phyloP scores from a whole-genome alignment of 2,113 vertebrate species.

The Leptocoma aspasia region DNA sequence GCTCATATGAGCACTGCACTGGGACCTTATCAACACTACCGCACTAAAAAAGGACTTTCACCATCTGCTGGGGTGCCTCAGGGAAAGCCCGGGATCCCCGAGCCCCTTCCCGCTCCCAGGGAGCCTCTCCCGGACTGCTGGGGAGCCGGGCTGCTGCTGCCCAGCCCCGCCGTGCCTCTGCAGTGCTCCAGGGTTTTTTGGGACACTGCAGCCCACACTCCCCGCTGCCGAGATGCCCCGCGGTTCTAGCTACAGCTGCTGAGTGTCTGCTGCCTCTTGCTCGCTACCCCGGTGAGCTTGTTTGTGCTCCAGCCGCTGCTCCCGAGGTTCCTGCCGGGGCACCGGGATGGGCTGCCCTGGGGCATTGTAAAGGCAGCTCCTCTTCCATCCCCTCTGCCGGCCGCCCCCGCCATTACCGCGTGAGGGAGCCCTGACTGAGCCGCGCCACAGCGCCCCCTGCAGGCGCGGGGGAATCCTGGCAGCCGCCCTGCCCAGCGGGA shows the following conservation, averaged over 20 bases:
- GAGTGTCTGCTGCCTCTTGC: too few relatives aligned
- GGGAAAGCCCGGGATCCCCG: neutral
- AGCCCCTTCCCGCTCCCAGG: neutral
- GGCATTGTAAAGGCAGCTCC: too few relatives aligned
- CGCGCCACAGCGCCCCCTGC: neutral
- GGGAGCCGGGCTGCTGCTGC: neutral
- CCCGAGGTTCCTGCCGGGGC: too few relatives aligned
- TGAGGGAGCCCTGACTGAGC: too few relatives aligned
- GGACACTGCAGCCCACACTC: neutral
- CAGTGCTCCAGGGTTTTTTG: neutral
- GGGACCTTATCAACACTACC: neutral
- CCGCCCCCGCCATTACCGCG: neutral
- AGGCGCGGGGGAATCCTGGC: neutral
- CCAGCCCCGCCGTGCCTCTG: neutral
- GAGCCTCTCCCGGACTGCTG: neutral
- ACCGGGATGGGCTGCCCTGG: too few relatives aligned
- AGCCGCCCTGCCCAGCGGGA: neutral
- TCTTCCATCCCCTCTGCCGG: too few relatives aligned
- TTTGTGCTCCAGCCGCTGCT: too few relatives aligned
- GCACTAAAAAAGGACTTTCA: neutral
- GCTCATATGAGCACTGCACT: neutral
- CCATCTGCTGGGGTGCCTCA: neutral
- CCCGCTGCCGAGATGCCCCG: too few relatives aligned
- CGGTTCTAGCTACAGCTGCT: too few relatives aligned
- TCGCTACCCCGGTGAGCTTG: too few relatives aligned